Percentiles rank a stretch among this genome's conserved stretches.
phyloP scores from a whole-genome alignment of 2,888 invertebrate genomes.

The Omphaloscelis lunosa region DNA sequence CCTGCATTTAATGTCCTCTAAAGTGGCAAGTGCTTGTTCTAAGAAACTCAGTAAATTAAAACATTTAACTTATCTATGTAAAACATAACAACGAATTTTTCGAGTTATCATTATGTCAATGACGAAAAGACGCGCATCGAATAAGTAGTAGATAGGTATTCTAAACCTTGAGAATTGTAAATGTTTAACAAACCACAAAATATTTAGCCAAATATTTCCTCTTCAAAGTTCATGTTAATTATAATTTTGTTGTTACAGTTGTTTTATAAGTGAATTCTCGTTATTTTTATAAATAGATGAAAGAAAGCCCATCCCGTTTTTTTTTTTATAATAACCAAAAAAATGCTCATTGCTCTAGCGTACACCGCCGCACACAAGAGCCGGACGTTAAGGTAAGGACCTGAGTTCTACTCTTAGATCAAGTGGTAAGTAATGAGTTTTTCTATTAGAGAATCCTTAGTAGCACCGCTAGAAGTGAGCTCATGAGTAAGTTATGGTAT shows the following conservation, averaged over 20 bases:
- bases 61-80: constrained; percentile 11
- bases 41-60: not conserved
- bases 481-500: not conserved
- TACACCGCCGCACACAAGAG: not conserved
- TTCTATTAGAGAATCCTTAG: not conserved
- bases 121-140: constrained; percentile 28
- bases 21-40: not conserved
- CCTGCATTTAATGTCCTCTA: not conserved
- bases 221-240: constrained; percentile 28
- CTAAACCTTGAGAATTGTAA: constrained; percentile 28
- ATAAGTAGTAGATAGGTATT: constrained; percentile 21
- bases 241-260: constrained; percentile 9
- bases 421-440: not conserved
- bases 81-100: constrained; percentile 3
- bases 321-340: too few relatives aligned
- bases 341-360: not conserved
- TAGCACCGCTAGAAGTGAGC: not conserved
- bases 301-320: too few relatives aligned
- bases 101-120: constrained; percentile 25
- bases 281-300: too few relatives aligned
- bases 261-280: not conserved
- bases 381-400: not conserved
- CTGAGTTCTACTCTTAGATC: not conserved
- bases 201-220: constrained; percentile 12
- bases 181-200: constrained; percentile 28